Evolutionary conservation across 1,140 invertebrate species (phyloP).

Genomic region (Tetramorium parvispinum): DNA sequence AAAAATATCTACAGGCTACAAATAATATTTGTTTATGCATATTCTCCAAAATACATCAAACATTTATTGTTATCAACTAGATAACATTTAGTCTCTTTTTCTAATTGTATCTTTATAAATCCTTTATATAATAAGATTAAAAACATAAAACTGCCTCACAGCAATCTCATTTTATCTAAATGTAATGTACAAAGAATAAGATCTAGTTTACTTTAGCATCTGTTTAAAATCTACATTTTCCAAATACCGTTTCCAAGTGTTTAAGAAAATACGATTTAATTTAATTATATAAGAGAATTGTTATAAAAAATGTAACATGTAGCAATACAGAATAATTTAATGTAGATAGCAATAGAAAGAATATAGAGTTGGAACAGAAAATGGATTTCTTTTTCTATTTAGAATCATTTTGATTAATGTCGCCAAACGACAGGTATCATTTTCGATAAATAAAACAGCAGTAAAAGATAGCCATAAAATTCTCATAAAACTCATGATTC

Average conservation of each 20-base stretch:
- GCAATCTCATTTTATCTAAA: not conserved
- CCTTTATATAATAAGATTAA: not conserved
- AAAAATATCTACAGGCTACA: too few species aligned
- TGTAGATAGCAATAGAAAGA: too few species aligned
- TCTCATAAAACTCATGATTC: constrained; percentile 29
- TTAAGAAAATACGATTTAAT: not conserved
- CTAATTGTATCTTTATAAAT: not conserved
- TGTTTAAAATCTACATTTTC: not conserved
- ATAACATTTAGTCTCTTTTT: not conserved
- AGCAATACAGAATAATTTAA: not conserved
- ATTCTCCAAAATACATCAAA: not conserved
- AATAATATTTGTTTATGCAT: not conserved
- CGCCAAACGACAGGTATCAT: not conserved
- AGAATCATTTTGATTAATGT: not conserved
- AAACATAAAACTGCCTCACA: not conserved
- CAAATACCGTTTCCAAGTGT: not conserved
- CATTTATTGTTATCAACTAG: not conserved
- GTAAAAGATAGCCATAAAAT: not conserved
- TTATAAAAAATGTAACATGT: not conserved
- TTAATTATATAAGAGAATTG: not conserved
- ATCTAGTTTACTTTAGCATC: not conserved
- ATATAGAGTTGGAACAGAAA: too few species aligned
- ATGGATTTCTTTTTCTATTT: not conserved
- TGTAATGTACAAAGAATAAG: not conserved
- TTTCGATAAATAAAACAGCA: not conserved